Conservation (phyloP, 2,797 vertebrate genomes). For the Salarias fasciatus region DNA sequence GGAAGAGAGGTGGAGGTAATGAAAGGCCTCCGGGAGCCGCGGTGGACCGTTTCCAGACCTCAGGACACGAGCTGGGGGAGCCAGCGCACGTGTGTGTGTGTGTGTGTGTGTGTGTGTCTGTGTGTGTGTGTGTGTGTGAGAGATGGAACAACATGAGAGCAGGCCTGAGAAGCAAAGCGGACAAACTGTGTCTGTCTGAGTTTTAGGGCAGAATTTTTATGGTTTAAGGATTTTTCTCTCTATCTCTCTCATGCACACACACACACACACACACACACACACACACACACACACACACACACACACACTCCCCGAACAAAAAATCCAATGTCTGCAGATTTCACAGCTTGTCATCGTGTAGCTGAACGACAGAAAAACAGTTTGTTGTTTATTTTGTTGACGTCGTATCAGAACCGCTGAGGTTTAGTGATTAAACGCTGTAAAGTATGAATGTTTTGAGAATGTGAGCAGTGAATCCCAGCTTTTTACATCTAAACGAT, state of each 20-base stretch:
- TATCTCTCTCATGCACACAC: not conserved
- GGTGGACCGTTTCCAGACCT: slow-evolving; percentile 31
- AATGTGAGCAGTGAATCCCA: too few species aligned
- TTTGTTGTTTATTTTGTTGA: too few species aligned
- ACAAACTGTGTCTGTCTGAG: too few species aligned
- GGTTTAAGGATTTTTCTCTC: too few species aligned
- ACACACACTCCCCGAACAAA: slow-evolving; percentile 11
- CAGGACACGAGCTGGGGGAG: slow-evolving; percentile 23
- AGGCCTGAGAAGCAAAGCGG: too few species aligned
- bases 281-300: not conserved
- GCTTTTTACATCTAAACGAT: too few species aligned
- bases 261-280: slow-evolving; percentile 1
- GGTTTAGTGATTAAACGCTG: too few species aligned
- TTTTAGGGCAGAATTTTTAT: too few species aligned
- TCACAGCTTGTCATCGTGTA: not conserved
- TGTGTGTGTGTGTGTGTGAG: not conserved
- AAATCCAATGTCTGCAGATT: too few species aligned
- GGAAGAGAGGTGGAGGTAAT: slow-evolving; percentile 44
- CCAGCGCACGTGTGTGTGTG: slow-evolving; percentile 2
- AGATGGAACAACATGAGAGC: not conserved
- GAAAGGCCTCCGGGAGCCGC: slow-evolving; percentile 20
- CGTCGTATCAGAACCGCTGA: too few species aligned
- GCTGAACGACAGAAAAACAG: too few species aligned
- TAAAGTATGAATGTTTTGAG: too few species aligned
- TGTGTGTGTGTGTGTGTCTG: slow-evolving; percentile 16